These are phyloP conservation scores for Plodia interpunctella DNA, from an alignment of 1,140 invertebrate species.

Conservation along the genomic window DNA sequence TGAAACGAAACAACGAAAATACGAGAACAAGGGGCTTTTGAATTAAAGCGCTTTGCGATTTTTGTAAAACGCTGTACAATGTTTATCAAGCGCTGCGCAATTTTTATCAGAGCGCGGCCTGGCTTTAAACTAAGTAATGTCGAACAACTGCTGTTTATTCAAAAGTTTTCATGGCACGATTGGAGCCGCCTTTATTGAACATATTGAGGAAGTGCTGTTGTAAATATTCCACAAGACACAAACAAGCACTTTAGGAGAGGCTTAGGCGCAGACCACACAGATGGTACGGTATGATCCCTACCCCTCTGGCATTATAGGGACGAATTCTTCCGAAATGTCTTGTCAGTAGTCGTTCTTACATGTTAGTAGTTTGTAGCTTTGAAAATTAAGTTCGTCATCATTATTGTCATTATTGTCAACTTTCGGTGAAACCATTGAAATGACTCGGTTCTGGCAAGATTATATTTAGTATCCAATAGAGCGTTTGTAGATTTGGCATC, in stretches of 20 bases:
- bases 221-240: constrained; percentile 5
- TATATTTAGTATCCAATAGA: too few species aligned
- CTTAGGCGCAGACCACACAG: neutral
- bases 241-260: neutral
- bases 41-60: neutral
- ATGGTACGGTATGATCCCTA: neutral
- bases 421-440: too few species aligned
- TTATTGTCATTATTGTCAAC: too few species aligned
- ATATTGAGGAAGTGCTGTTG: constrained; percentile 3
- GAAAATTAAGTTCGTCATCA: too few species aligned
- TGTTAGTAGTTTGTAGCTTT: too few species aligned
- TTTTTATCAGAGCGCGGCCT: neutral
- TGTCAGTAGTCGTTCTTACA: too few species aligned
- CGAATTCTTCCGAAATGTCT: too few species aligned
- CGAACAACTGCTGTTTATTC: neutral
- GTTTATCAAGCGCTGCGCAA: neutral
- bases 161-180: neutral
- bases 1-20: neutral
- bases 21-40: neutral
- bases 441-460: too few species aligned
- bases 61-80: neutral
- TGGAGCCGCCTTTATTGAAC: constrained; percentile 1
- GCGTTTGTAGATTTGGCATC: too few species aligned
- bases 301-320: too few species aligned
- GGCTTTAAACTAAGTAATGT: neutral